Conservation (phyloP, 2,888 invertebrate genomes). For the Dione juno region DNA sequence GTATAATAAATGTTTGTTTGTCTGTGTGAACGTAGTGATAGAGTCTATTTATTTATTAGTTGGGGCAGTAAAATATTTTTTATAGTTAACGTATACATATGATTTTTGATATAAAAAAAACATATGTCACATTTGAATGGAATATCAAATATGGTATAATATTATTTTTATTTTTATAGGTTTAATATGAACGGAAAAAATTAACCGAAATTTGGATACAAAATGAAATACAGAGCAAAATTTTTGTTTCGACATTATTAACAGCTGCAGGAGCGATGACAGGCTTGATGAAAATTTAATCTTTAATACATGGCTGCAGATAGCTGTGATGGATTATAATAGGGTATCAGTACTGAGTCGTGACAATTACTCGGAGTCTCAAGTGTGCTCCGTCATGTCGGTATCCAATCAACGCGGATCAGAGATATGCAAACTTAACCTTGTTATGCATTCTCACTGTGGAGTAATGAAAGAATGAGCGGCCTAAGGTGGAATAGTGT, state of each 20-base stretch:
- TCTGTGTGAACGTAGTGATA: not conserved
- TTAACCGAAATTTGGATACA: conserved; percentile 3
- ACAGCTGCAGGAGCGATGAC: conserved; percentile 22
- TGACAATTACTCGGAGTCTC: conserved; percentile 33
- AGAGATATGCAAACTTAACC: conserved; percentile 26
- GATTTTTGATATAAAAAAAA: too few relatives aligned
- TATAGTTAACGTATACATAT: too few relatives aligned
- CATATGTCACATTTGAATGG: not conserved
- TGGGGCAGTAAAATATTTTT: too few relatives aligned
- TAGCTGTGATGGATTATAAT: conserved; percentile 34
- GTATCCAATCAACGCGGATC: conserved; percentile 31
- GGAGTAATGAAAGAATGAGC: not conserved
- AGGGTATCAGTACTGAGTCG: conserved; percentile 24
- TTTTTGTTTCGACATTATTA: conserved; percentile 29
- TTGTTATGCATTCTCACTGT: conserved; percentile 25
- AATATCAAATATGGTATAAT: too few relatives aligned
- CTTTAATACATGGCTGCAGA: conserved; percentile 32
- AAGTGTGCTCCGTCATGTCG: conserved; percentile 28
- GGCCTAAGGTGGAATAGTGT: not conserved
- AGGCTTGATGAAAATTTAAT: conserved; percentile 31
- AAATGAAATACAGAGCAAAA: conserved; percentile 16
- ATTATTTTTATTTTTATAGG: too few relatives aligned
- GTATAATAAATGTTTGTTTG: not conserved
- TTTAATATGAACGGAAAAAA: too few relatives aligned
- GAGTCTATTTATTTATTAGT: too few relatives aligned